Base-by-base conservation (phyloP, 2,888 invertebrate genomes). In the Erebia aethiops region DNA sequence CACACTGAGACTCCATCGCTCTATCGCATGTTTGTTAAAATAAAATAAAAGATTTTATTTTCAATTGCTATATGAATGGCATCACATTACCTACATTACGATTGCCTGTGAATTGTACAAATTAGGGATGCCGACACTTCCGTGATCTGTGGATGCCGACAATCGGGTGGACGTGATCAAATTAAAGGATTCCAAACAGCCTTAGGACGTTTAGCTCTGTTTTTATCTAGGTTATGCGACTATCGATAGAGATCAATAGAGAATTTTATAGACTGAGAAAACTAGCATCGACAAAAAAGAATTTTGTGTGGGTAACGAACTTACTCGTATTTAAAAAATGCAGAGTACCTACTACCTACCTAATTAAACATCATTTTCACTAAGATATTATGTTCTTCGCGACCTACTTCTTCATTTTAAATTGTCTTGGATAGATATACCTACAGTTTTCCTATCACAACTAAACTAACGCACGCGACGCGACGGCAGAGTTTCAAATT, bases 401-500 rank as follows among this genome's bases (percentile, higher is more conserved):
- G 2, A 51, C 51, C n/a, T 51, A 46, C 46, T 46, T 10, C 46
- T 46, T 46, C 13, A 46, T 10, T 10, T 11, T 11, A 11, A 52
- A 16, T 10, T 8, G 18, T 52, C 16, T 9, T 16, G 10, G 8
- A 54, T 54, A 54, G 0, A 10, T 4, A 21, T 18, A 51, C 4
- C 14, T 8, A 14, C 21, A 11, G 49, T 63, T 51, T 63, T 46
- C 62, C 46, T 46, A 49, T 63, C 18, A 13, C 11, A 52, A 54
- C 41, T 18, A 18, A 14, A 7, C 8, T 2, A 41, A 18, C 13
- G 35, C 0, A 35, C 5, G 35, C 7, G 35, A 35, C 5, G 35
- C 7, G 35, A 35, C 35, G 35, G 7, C 56, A 41, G 21, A 16
- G 43, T 56, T 65, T 58, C 52, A 73, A 71, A 75, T 73, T 70